A percentile compares a stretch with the other conserved stretches of the same genome.
Conservation (phyloP, 2,888 invertebrate genomes). For the Incurvaria masculella region DNA sequence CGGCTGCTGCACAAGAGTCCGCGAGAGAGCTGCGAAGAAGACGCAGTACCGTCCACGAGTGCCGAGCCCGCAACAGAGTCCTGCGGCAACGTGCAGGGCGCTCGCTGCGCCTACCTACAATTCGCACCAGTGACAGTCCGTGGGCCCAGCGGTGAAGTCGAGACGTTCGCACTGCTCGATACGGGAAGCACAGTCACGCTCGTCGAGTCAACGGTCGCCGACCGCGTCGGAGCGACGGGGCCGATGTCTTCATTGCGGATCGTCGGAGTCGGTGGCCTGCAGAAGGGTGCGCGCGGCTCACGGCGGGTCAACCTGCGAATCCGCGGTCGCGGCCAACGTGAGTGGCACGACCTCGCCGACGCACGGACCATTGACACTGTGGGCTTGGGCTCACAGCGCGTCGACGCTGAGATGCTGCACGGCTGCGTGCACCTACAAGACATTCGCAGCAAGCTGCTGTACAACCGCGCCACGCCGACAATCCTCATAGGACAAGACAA, state of each 20-base stretch:
- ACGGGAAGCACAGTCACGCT: constrained; percentile 12
- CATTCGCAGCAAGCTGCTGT: not conserved
- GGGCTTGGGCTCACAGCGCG: not conserved
- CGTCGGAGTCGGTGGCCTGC: constrained; percentile 1
- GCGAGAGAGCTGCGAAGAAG: too few relatives aligned
- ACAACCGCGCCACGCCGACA: constrained; percentile 5
- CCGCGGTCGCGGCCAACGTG: too few relatives aligned
- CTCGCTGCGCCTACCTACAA: too few relatives aligned
- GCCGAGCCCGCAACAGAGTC: too few relatives aligned
- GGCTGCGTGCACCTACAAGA: constrained; percentile 6
- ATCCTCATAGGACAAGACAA: constrained; percentile 11
- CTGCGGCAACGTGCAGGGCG: too few relatives aligned
- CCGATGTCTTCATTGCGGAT: constrained; percentile 5
- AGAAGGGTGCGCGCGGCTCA: too few relatives aligned
- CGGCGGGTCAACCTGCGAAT: too few relatives aligned
- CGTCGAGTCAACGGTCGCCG: constrained; percentile 6
- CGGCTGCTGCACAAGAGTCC: not conserved
- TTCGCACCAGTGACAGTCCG: constrained; percentile 7
- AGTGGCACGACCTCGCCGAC: too few relatives aligned
- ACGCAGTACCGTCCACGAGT: too few relatives aligned
- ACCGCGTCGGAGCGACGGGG: constrained; percentile 7
- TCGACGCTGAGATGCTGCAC: not conserved
- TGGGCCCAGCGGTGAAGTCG: constrained; percentile 6
- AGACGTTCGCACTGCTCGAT: constrained; percentile 11
- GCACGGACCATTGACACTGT: constrained; percentile 2